These are phyloP conservation scores for Pyrgus malvae DNA, from an alignment of 2,888 invertebrate species.

Conservation along the genomic window DNA sequence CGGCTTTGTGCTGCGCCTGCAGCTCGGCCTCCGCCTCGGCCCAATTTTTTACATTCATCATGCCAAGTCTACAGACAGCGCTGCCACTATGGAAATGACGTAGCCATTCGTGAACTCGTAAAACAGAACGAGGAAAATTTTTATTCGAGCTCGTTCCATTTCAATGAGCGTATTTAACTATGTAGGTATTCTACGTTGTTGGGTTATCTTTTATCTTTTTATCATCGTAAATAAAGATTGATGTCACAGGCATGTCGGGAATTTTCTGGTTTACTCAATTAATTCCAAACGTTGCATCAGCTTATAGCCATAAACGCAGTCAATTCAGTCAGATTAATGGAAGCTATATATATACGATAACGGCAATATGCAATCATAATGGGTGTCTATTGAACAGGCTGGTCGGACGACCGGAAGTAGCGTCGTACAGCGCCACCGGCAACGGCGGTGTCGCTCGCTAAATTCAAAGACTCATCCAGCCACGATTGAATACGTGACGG, in stretches of 20 bases:
- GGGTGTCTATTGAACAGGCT: neutral
- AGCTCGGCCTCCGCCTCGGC: conserved; percentile 34
- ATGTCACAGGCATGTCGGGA: no score
- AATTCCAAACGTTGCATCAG: neutral
- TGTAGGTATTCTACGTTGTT: no score
- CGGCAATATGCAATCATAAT: neutral
- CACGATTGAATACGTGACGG: neutral
- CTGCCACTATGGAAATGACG: conserved; percentile 14
- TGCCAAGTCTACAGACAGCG: conserved; percentile 17
- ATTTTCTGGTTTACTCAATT: no score
- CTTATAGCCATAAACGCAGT: neutral
- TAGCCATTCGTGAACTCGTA: neutral
- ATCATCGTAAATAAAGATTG: no score
- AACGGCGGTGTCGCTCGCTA: conserved; percentile 3
- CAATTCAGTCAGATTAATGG: neutral
- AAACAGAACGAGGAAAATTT: conserved; percentile 6
- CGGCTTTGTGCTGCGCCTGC: conserved; percentile 26
- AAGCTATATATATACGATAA: neutral
- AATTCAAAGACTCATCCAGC: neutral
- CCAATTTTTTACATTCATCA: conserved; percentile 38
- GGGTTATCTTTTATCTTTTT: no score
- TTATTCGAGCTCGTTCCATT: neutral
- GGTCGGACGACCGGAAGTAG: conserved; percentile 4
- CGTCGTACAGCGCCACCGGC: conserved; percentile 4
- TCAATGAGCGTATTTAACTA: neutral